These are phyloP conservation scores for Apis laboriosa DNA, from an alignment of 1,140 invertebrate species.

Conservation along the genomic window DNA sequence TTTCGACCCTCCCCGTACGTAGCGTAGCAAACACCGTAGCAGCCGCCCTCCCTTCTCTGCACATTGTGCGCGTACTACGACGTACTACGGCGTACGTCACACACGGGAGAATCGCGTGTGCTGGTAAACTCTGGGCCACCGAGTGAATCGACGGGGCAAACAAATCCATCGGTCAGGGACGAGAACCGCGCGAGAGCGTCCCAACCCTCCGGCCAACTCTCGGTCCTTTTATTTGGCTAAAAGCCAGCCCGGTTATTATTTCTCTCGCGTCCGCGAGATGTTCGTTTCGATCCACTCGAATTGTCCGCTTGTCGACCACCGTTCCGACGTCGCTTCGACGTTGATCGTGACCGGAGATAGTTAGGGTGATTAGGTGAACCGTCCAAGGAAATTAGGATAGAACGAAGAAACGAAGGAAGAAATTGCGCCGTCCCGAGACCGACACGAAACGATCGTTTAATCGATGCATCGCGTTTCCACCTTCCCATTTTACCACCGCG, in stretches of 20 bases:
- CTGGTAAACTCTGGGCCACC: slow-evolving; percentile 56
- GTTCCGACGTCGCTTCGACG: background rate
- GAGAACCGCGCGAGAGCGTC: slow-evolving; percentile 24
- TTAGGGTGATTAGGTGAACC: too few species aligned
- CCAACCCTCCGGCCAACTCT: background rate
- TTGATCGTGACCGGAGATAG: too few species aligned
- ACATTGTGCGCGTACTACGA: background rate
- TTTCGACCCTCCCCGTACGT: slow-evolving; percentile 43
- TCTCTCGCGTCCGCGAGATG: slow-evolving; percentile 63
- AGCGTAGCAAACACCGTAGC: slow-evolving; percentile 9
- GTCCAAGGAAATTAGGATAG: too few species aligned
- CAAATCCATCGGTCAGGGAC: slow-evolving; percentile 68
- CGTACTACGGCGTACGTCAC: slow-evolving; percentile 16
- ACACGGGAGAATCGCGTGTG: background rate
- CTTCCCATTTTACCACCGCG: background rate
- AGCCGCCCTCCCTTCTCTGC: background rate
- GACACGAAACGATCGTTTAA: background rate
- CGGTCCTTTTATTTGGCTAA: slow-evolving; percentile 65
- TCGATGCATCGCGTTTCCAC: background rate
- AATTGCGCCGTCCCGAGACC: too few species aligned
- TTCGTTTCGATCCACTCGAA: slow-evolving; percentile 17
- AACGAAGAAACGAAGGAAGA: background rate
- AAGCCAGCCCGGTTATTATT: slow-evolving; percentile 72
- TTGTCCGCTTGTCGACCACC: background rate
- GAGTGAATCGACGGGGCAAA: slow-evolving; percentile 66